phyloP scores from a whole-genome alignment of 2,113 vertebrate species.

The Otus sunia region DNA sequence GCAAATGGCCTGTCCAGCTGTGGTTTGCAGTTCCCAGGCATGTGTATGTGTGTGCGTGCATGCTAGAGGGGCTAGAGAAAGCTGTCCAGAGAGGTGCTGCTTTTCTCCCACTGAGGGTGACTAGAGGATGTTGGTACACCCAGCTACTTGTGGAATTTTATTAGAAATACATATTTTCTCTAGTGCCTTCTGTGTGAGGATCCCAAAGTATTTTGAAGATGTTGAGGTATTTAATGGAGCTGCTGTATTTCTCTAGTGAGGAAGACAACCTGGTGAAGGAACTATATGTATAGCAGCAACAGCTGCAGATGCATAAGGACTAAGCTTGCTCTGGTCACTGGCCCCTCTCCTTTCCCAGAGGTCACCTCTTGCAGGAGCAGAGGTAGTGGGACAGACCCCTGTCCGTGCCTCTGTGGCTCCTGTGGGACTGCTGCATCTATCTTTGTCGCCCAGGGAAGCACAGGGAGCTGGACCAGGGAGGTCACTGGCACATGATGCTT shows the following conservation, averaged over 20 bases:
- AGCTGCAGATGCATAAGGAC: background rate
- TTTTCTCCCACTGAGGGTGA: background rate
- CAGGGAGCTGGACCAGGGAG: background rate
- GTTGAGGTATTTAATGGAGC: background rate
- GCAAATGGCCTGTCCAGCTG: background rate
- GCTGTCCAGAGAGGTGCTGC: background rate
- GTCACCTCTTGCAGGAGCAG: background rate
- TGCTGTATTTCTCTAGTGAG: background rate
- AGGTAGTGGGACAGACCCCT: background rate
- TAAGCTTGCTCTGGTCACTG: background rate
- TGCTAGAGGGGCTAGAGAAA: background rate
- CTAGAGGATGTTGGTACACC: background rate
- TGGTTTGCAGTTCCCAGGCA: background rate
- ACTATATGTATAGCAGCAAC: accelerated
- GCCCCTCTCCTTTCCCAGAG: background rate
- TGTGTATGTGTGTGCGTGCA: accelerated
- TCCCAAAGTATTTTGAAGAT: background rate
- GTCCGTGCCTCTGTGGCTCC: accelerated
- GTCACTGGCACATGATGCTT: background rate
- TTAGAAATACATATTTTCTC: background rate
- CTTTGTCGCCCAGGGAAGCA: background rate
- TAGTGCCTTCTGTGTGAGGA: background rate
- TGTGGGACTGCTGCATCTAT: background rate
- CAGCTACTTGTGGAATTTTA: background rate
- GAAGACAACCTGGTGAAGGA: background rate